Evolutionary conservation across 2,888 invertebrate genomes (phyloP).

Genomic region (Bellardia bayeri): DNA sequence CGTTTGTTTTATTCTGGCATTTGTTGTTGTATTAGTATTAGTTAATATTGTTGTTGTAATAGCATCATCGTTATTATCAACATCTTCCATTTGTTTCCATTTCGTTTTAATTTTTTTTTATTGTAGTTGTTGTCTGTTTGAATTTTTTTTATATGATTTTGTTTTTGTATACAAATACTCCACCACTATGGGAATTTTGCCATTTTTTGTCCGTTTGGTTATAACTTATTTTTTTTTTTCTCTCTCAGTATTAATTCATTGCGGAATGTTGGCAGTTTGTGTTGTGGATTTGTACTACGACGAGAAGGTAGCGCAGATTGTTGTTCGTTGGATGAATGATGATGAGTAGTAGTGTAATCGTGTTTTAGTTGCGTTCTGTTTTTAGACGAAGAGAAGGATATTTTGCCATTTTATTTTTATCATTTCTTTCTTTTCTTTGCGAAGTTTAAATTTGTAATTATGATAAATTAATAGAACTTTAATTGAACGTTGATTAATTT

Average conservation of each 20-base stretch:
- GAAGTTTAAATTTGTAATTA: constrained; percentile 47
- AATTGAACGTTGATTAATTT: constrained; percentile 66
- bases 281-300: constrained; percentile 56
- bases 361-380: constrained; percentile 42
- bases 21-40: constrained; percentile 56
- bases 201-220: constrained; percentile 60
- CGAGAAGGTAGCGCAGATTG: constrained; percentile 37
- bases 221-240: constrained; percentile 30
- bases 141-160: constrained; percentile 39
- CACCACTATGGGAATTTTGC: constrained; percentile 72
- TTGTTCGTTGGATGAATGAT: constrained; percentile 39
- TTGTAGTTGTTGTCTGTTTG: constrained; percentile 49
- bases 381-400: constrained; percentile 47
- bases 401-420: background rate
- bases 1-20: constrained; percentile 40
- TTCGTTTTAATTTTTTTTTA: constrained; percentile 42
- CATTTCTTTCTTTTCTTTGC: background rate
- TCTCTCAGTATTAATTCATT: constrained; percentile 62
- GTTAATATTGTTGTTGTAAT: constrained; percentile 62
- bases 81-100: constrained; percentile 65
- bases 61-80: constrained; percentile 69
- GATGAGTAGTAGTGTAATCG: constrained; percentile 50
- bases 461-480: constrained; percentile 57
- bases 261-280: constrained; percentile 73
- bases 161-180: constrained; percentile 41